Base-by-base conservation (phyloP, 1,140 invertebrate species). In the Portunus trituberculatus region DNA sequence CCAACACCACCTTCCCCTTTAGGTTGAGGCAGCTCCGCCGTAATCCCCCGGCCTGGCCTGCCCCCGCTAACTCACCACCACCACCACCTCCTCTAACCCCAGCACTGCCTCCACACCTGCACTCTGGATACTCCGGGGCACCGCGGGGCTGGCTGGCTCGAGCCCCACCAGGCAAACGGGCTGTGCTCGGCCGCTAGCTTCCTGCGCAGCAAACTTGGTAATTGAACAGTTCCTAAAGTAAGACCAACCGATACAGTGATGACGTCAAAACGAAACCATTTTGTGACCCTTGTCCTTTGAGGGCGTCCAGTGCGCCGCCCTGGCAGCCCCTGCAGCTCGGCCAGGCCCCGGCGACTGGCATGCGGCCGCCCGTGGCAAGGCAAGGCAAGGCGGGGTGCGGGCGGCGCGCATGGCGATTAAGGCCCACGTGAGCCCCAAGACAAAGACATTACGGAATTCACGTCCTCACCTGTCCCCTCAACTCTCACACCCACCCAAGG, bases 341-440 rank as follows among this genome's bases (percentile, higher is more conserved):
- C 83, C 83, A 86, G 32, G 28, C 83, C 14, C 10, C 83, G 83
- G n/a, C 12, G 14, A 12, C 52, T 76, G 67, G 67, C 67, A 25
- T n/a, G 20, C 20, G 20, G 20, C 28, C 83, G 14, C 16, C 83
- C 83, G n/a, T n/a, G 87, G 25, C 89, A 20, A 29, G n/a, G 46
- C 25, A 16, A 45, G 87, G 25, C 28, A 89, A 31, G 16, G 16
- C 25, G 46, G 31, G 91, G 91, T 45, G 91, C 92, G 92, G 92
- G 83, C 32, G 48, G 83, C 29, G 92, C 83, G 82, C 92, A 93
- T 93, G 92, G 92, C 92, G 46, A 84, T 84, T 93, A 28, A 8
- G 92, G 7, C 84, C 92, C 92, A 93, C 92, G 92, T 93, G 92
- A 93, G 92, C 83, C 48, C 3, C 32, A 12, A 93, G 83, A 93